Base-by-base conservation (phyloP, 2,113 vertebrate species). In the Pantherophis guttatus region DNA sequence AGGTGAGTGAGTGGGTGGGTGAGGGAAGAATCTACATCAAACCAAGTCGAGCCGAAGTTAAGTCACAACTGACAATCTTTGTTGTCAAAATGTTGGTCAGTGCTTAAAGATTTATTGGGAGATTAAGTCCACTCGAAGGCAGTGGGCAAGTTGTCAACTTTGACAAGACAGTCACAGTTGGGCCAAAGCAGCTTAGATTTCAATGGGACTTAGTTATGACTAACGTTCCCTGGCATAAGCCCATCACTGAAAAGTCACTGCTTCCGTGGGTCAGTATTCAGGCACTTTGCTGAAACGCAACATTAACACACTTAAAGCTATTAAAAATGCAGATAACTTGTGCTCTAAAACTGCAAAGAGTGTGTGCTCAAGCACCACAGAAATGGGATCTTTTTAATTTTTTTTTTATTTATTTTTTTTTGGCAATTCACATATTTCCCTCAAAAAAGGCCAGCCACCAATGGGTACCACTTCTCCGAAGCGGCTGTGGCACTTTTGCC, bases 261-360 rank as follows among this genome's bases (percentile, higher is more conserved):
- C 97, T 95, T 96, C 96, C 94, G 90, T 8, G 89, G 96, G 94
- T 94, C 95, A 92, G 94, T 86, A 96, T 97, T 97, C 94, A 98
- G 98, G 98, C 98, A 98, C 98, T 98, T 98, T 93, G 95, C 98
- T 98, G 97, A 96, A 97, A 90, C 94, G 96, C 95, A 97, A 96
- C 94, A 21, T 52, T 52, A 97, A 97, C 95, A 96, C 95, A 98
- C 97, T 96, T 98, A 98, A 98, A 98, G 97, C 98, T 98, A 97
- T 96, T 96, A 96, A 97, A 97, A 98, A 98, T 96, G 97, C 95
- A 94, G 92, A 93, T 95, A 96, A 91, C 93, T 97, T 98, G 97
- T 98, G 98, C 97, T 98, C 96, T 97, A 94, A 95, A 93, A 90
- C 33, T 53, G 88, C 95, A 96, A 96, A 96, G 29, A 96, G 96